phyloP scores from a whole-genome alignment of 2,888 invertebrate species.

The Leptopilina drosophilae region DNA sequence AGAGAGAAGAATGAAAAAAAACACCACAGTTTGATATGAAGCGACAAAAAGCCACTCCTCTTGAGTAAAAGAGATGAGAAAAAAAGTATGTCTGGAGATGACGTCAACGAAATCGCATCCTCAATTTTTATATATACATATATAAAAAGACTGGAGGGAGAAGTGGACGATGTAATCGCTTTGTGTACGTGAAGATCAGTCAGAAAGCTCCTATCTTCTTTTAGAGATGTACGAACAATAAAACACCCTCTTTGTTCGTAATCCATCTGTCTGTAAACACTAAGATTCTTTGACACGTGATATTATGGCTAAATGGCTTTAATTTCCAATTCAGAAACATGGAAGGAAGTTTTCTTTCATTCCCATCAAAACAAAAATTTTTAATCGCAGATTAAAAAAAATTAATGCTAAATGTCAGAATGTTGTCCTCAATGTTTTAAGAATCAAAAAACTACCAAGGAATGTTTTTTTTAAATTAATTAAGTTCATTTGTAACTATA shows the following conservation, averaged over 20 bases:
- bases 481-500: too few relatives aligned
- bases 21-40: conserved; percentile 49
- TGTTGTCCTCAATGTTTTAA: too few relatives aligned
- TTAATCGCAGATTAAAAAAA: too few relatives aligned
- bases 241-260: conserved; percentile 24
- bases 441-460: too few relatives aligned
- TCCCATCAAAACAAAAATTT: too few relatives aligned
- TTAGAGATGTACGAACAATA: conserved; percentile 25
- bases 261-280: conserved; percentile 31
- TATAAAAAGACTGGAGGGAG: not conserved
- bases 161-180: conserved; percentile 34
- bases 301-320: conserved; percentile 10
- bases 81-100: conserved; percentile 34
- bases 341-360: not conserved
- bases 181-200: conserved; percentile 28
- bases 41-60: conserved; percentile 44
- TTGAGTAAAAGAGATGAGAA: conserved; percentile 32
- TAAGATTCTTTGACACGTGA: conserved; percentile 15
- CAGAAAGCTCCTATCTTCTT: conserved; percentile 20
- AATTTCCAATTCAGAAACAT: conserved; percentile 1
- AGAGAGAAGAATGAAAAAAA: conserved; percentile 46
- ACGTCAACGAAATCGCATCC: conserved; percentile 40
- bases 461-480: too few relatives aligned
- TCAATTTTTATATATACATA: not conserved
- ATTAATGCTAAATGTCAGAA: too few relatives aligned